Conservation (phyloP, 2,888 invertebrate genomes). For the Catocala nupta region DNA sequence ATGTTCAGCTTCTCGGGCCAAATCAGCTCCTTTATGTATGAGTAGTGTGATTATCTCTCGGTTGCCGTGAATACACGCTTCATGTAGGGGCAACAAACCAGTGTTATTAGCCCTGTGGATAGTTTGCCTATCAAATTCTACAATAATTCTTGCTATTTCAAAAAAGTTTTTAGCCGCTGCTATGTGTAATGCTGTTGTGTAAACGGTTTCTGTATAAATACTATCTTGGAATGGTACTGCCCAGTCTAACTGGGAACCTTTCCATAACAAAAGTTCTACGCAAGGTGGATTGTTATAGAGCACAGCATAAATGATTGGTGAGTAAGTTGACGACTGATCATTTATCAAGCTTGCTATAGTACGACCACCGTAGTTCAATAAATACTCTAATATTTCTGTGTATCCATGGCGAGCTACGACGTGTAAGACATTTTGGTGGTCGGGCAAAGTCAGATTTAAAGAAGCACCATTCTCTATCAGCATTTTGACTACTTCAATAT, state of each 20-base stretch:
- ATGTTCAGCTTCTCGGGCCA: constrained; percentile 23
- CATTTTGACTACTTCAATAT: constrained; percentile 67
- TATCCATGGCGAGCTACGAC: constrained; percentile 77
- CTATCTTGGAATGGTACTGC: constrained; percentile 3
- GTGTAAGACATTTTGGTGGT: constrained; percentile 36
- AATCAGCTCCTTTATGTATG: constrained; percentile 69
- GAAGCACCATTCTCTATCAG: constrained; percentile 71
- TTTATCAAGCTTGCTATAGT: constrained; percentile 2
- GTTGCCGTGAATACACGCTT: constrained; percentile 77
- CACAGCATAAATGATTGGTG: constrained; percentile 33
- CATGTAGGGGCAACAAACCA: constrained; percentile 55
- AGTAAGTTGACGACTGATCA: not conserved
- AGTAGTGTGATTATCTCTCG: constrained; percentile 78
- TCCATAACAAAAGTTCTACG: constrained; percentile 51
- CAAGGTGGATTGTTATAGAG: constrained; percentile 19
- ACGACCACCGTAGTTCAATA: constrained; percentile 6
- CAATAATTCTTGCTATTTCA: constrained; percentile 63
- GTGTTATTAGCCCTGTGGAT: constrained; percentile 36
- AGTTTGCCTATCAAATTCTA: constrained; percentile 63
- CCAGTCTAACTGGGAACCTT: constrained; percentile 36
- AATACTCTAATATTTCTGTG: constrained; percentile 36
- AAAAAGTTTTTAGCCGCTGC: constrained; percentile 69
- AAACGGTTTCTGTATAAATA: constrained; percentile 9
- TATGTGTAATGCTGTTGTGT: constrained; percentile 65
- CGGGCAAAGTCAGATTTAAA: constrained; percentile 3